phyloP scores from a whole-genome alignment of 1,140 invertebrate genomes.

The Meloidogyne exigua region DNA sequence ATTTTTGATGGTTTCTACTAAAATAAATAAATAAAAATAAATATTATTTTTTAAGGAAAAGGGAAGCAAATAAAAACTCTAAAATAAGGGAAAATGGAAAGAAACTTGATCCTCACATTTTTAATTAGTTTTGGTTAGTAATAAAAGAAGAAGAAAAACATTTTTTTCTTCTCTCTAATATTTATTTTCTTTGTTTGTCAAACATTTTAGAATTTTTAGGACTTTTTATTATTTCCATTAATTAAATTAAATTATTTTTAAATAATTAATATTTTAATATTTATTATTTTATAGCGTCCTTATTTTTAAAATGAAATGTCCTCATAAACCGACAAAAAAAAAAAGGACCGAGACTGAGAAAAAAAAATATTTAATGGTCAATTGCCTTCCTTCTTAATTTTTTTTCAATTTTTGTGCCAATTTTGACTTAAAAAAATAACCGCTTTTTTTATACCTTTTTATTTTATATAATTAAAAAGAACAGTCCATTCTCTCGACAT shows the following conservation, averaged over 20 bases:
- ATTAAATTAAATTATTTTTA: neutral
- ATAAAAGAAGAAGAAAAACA: too few relatives aligned
- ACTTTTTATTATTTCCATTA: neutral
- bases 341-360: neutral
- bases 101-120: too few relatives aligned
- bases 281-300: neutral
- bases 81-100: too few relatives aligned
- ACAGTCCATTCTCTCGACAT: neutral
- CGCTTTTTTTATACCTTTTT: neutral
- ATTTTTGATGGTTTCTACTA: neutral
- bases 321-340: neutral
- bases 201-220: neutral
- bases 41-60: too few relatives aligned
- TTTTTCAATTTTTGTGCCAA: neutral
- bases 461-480: neutral
- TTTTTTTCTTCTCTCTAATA: neutral
- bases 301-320: neutral
- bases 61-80: too few relatives aligned
- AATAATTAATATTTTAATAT: neutral
- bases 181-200: neutral
- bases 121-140: too few relatives aligned
- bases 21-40: too few relatives aligned
- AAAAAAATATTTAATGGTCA: neutral
- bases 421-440: neutral
- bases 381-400: neutral